A percentile compares a stretch with the other conserved stretches of the same genome.
Evolutionary conservation across 2,113 vertebrate species (phyloP).

Genomic region (Theristicus caerulescens): DNA sequence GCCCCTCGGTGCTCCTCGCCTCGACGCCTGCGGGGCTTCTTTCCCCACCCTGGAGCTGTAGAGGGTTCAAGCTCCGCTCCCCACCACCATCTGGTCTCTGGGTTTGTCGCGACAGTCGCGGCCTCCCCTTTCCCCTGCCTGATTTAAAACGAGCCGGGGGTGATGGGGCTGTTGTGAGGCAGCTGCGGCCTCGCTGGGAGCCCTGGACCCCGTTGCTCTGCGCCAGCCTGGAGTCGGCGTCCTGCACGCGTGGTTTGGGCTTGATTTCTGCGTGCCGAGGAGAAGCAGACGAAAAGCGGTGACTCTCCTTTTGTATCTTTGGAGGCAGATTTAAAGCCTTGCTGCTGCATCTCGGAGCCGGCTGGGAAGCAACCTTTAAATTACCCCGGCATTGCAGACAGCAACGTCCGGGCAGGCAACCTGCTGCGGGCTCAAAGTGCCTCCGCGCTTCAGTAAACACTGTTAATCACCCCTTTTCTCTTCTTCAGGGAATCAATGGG

Average conservation of each 20-base stretch:
- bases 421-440: rapidly evolving
- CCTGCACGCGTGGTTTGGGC: neutral
- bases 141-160: too few relatives aligned
- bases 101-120: neutral
- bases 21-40: too few relatives aligned
- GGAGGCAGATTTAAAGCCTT: neutral
- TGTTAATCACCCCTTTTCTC: too few relatives aligned
- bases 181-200: too few relatives aligned
- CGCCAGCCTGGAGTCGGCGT: rapidly evolving
- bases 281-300: neutral
- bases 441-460: rapidly evolving
- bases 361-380: neutral
- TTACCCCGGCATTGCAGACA: neutral
- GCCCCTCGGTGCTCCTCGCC: too few relatives aligned
- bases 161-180: neutral
- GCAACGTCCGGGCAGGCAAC: neutral
- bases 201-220: neutral
- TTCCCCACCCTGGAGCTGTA: rapidly evolving
- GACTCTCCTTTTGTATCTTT: neutral
- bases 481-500: neutral
- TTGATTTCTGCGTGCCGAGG: neutral
- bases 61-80: neutral
- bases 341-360: rapidly evolving
- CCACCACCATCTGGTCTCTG: neutral
- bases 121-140: too few relatives aligned